phyloP scores from a whole-genome alignment of 2,888 invertebrate species.

The Plagodis dolabraria region DNA sequence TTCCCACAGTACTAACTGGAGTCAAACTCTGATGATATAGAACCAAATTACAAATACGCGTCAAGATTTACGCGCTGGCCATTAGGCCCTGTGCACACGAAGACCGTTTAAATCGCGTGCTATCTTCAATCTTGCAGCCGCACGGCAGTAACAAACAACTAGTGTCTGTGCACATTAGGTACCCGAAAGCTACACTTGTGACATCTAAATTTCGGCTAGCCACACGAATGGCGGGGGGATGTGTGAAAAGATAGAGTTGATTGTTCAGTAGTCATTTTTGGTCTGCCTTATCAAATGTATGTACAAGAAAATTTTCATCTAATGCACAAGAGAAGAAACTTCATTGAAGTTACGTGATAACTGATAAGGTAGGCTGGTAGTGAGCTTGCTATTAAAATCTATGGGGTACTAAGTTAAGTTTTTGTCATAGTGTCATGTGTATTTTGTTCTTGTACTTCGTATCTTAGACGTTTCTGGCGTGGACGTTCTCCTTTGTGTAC shows the following conservation, averaged over 20 bases:
- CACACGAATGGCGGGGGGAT: conserved; percentile 53
- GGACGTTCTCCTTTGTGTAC: too few species aligned
- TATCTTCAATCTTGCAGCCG: conserved; percentile 77
- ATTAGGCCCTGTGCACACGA: conserved; percentile 53
- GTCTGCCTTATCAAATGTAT: too few species aligned
- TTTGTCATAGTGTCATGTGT: too few species aligned
- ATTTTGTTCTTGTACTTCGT: too few species aligned
- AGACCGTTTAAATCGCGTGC: conserved; percentile 70
- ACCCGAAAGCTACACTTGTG: conserved; percentile 78
- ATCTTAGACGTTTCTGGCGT: too few species aligned
- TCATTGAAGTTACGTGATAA: too few species aligned
- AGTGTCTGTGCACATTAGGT: conserved; percentile 65
- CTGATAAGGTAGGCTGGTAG: too few species aligned
- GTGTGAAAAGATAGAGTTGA: conserved; percentile 29
- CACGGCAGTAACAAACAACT: conserved; percentile 79
- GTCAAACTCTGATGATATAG: conserved; percentile 35
- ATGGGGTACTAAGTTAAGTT: too few species aligned
- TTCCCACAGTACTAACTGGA: conserved; percentile 20
- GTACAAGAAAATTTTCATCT: too few species aligned
- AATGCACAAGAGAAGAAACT: too few species aligned
- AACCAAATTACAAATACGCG: conserved; percentile 41
- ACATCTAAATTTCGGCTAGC: conserved; percentile 83
- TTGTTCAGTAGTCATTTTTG: neutral
- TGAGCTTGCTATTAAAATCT: too few species aligned
- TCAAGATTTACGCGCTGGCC: conserved; percentile 39